phyloP scores from a whole-genome alignment of 2,888 invertebrate genomes.

The Cephus pygmeus region DNA sequence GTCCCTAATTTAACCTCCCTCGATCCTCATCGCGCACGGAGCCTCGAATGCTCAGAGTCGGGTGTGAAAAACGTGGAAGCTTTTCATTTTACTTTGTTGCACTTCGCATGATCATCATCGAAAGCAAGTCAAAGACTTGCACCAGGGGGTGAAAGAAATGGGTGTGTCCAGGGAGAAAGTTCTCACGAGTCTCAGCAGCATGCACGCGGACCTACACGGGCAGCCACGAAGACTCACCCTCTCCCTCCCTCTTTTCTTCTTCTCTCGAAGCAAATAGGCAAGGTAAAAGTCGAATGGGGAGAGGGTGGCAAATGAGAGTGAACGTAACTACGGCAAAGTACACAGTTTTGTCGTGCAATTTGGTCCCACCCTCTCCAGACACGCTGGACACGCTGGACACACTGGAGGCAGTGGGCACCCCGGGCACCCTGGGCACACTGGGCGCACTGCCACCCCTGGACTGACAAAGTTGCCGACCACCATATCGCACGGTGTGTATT shows the following conservation, averaged over 20 bases:
- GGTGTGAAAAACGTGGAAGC: neutral
- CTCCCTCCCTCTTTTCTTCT: neutral
- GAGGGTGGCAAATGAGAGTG: neutral
- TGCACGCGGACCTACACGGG: neutral
- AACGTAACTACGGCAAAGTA: neutral
- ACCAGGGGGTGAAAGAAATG: neutral
- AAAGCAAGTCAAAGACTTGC: neutral
- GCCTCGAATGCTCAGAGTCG: neutral
- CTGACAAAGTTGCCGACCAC: neutral
- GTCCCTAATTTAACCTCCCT: neutral
- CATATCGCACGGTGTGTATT: neutral
- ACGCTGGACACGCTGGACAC: neutral
- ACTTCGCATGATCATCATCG: neutral
- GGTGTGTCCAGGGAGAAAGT: neutral
- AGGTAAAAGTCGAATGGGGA: neutral
- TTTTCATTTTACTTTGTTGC: neutral
- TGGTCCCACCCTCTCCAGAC: neutral
- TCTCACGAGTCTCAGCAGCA: neutral
- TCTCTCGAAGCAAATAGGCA: neutral
- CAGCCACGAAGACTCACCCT: neutral
- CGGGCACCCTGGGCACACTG: neutral
- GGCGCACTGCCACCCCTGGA: neutral
- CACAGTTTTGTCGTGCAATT: conserved; percentile 4
- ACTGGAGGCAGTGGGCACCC: too few relatives aligned
- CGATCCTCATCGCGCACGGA: neutral